Evolutionary conservation across 2,113 vertebrate species (phyloP), one percentile per base, ranked within the genome.

Genomic region (Eublepharis macularius): DNA sequence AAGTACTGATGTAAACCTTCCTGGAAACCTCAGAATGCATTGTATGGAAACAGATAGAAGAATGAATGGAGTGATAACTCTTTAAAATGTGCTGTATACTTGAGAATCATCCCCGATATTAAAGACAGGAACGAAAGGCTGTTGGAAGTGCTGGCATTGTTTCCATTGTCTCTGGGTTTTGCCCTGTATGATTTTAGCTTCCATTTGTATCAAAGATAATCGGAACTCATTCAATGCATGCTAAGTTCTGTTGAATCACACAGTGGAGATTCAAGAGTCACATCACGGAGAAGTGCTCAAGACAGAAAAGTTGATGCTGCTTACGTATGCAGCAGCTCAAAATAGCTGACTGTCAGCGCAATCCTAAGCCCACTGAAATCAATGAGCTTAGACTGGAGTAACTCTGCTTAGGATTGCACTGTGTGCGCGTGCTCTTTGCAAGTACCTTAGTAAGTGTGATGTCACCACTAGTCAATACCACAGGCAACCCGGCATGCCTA

Each of bases 101-200:
- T 19, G 54, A 83, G 54, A 83, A 83, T 83, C 63, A 41, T 77
- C 41, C 66, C 81, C 47, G 80, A 51, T 26, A 76, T 87, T 83
- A 83, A 73, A 78, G 34, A 66, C 19, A 65, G 32, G 76, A 78
- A 85, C 82, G 57, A 34, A 77, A 77, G 68, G 24, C 65, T 51
- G 77, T 8, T 83, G 81, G 70, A 87, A 72, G 60, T 16, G 32
- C 45, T 49, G 26, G 75, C 68, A 79, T 73, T 79, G 68, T 87
- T 83, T 79, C 81, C 76, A 34, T 74, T 66, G 76, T 73, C 80
- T 83, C 36, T 34, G 81, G 81, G 81, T 83, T 68, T 74, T 17
- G 68, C 54, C 86, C 76, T 79, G 34, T 57, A 79, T 87, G 79
- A 83, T 78, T 45, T 83, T 65, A 51, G 86, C 45, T 78, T 85